Evolutionary conservation across 2,888 invertebrate genomes (phyloP).

Genomic region (Philereme transversata): DNA sequence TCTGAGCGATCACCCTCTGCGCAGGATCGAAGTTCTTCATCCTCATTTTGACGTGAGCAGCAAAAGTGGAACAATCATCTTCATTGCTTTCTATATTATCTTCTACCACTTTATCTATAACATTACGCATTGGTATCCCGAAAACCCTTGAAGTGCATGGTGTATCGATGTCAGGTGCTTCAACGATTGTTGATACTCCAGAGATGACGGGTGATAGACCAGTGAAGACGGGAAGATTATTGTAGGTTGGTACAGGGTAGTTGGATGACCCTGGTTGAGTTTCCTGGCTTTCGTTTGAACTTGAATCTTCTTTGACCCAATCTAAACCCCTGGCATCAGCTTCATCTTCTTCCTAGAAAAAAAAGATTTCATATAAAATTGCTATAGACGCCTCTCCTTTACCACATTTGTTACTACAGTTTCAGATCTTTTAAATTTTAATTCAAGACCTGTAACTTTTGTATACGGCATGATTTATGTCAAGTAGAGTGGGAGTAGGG

Average conservation of each 20-base stretch:
- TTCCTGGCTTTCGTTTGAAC: background rate
- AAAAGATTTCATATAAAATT: too few species aligned
- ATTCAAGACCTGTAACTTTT: too few species aligned
- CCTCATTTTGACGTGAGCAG: constrained; percentile 16
- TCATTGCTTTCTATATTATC: background rate
- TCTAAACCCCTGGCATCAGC: too few species aligned
- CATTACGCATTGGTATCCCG: background rate
- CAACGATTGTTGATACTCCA: background rate
- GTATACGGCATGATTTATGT: too few species aligned
- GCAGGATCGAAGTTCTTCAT: constrained; percentile 20
- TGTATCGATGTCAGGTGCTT: background rate
- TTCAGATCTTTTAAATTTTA: too few species aligned
- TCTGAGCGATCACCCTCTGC: constrained; percentile 30
- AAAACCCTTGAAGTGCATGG: background rate
- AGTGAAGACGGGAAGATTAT: background rate
- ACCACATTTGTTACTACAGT: too few species aligned
- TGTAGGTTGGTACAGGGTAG: background rate
- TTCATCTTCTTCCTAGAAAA: too few species aligned
- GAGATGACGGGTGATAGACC: background rate
- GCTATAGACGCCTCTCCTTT: too few species aligned
- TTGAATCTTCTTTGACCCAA: too few species aligned
- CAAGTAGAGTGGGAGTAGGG: too few species aligned
- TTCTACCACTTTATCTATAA: background rate
- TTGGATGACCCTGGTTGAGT: background rate
- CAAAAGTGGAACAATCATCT: constrained; percentile 27